Conservation (phyloP, 2,888 invertebrate species). For the Theristus sp. region DNA sequence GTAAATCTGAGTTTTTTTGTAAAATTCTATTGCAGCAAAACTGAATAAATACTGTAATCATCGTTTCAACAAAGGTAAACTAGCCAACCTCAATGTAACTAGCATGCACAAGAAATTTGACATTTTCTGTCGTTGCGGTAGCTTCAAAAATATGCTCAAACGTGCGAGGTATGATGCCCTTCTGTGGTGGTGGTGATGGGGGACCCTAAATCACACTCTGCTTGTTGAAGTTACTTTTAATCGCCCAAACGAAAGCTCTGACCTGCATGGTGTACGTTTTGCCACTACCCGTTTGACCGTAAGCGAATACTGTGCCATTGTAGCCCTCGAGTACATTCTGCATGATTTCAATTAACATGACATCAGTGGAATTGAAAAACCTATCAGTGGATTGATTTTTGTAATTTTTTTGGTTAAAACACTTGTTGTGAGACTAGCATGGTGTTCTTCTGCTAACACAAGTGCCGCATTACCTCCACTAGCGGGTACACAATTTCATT, state of each 20-base stretch:
- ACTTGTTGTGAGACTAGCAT: too few species aligned
- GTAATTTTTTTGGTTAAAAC: too few species aligned
- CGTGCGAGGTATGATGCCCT: constrained; percentile 35
- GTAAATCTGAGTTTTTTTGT: constrained; percentile 42
- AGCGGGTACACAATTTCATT: constrained; percentile 65
- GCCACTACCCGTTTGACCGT: constrained; percentile 78
- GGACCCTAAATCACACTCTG: neutral
- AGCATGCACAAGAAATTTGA: constrained; percentile 53
- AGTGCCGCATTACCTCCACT: constrained; percentile 58
- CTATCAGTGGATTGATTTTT: too few species aligned
- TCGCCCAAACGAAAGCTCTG: too few species aligned
- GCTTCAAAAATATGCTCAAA: constrained; percentile 67
- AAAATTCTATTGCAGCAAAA: constrained; percentile 1
- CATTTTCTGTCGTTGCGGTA: constrained; percentile 48
- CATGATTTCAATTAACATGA: constrained; percentile 10
- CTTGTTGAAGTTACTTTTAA: neutral
- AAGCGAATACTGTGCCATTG: constrained; percentile 78
- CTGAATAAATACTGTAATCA: neutral
- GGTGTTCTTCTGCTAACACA: too few species aligned
- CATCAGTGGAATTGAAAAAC: neutral
- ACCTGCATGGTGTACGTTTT: constrained; percentile 77
- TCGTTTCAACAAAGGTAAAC: neutral
- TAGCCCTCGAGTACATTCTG: constrained; percentile 71
- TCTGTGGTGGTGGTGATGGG: constrained; percentile 10
- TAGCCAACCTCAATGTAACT: constrained; percentile 48